phyloP scores from a whole-genome alignment of 2,888 invertebrate species.

The Omphaloscelis lunosa region DNA sequence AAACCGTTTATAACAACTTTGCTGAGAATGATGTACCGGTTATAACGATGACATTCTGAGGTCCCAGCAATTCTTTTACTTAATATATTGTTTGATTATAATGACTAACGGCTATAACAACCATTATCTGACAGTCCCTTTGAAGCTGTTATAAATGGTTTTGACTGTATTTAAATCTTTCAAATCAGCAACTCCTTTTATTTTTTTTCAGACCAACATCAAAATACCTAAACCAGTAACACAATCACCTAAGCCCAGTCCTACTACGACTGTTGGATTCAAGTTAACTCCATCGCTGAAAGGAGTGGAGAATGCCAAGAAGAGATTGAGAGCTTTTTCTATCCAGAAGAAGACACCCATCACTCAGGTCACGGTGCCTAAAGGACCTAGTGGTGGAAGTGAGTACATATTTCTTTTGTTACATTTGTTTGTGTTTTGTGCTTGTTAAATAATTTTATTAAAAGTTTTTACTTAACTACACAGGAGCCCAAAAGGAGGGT shows the following conservation, averaged over 20 bases:
- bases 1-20: too few relatives aligned
- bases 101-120: too few relatives aligned
- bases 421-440: neutral
- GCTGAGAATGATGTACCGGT: too few relatives aligned
- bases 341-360: conserved; percentile 86
- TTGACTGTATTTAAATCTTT: neutral
- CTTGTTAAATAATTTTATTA: neutral
- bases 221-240: conserved; percentile 38
- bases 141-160: too few relatives aligned
- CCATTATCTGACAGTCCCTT: too few relatives aligned
- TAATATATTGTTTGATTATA: too few relatives aligned
- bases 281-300: conserved; percentile 70
- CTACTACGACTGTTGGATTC: conserved; percentile 53
- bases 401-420: conserved; percentile 59
- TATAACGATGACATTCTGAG: too few relatives aligned
- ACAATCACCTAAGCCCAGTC: conserved; percentile 31
- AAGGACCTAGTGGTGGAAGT: conserved; percentile 77
- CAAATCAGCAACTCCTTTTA: neutral
- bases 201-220: conserved; percentile 46
- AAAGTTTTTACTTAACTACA: neutral
- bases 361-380: conserved; percentile 75
- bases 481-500: neutral
- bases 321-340: conserved; percentile 87
- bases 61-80: too few relatives aligned
- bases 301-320: conserved; percentile 87